These are phyloP conservation scores for Cecidostiba fungosa DNA, from an alignment of 2,888 invertebrate genomes.

Conservation along the genomic window DNA sequence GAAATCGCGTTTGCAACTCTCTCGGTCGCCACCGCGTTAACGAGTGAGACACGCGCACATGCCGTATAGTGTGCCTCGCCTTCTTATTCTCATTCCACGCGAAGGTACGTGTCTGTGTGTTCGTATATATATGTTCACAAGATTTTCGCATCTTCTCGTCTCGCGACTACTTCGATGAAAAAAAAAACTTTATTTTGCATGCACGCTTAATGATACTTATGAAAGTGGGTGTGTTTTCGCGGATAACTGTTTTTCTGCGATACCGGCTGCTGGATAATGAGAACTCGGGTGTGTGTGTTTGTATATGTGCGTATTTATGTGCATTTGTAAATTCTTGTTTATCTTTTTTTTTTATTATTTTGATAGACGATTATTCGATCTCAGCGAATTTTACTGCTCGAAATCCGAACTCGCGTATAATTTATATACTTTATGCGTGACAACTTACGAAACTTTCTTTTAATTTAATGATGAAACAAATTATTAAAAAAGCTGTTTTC, in stretches of 20 bases:
- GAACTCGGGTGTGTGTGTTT: no score
- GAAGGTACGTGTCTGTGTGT: neutral
- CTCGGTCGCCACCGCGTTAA: neutral
- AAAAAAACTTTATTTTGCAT: conserved; percentile 9
- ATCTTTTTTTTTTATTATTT: neutral
- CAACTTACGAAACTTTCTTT: neutral
- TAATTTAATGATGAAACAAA: neutral
- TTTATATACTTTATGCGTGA: neutral
- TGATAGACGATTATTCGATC: neutral
- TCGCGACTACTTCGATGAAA: neutral
- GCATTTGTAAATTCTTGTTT: neutral
- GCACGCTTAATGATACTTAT: conserved; percentile 8
- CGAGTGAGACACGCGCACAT: conserved; percentile 16
- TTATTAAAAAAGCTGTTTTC: neutral
- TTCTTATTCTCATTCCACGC: conserved; percentile 8
- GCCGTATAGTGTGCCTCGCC: neutral
- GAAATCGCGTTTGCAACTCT: neutral
- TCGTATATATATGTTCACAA: neutral
- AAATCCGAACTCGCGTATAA: neutral
- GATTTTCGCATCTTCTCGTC: conserved; percentile 5
- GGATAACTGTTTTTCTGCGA: neutral
- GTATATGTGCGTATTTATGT: neutral
- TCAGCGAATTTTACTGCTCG: neutral
- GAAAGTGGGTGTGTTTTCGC: conserved; percentile 6
- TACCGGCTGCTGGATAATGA: neutral